Evolutionary conservation across 2,888 invertebrate species (phyloP).

Genomic region (Hemicrepidius hirtus): DNA sequence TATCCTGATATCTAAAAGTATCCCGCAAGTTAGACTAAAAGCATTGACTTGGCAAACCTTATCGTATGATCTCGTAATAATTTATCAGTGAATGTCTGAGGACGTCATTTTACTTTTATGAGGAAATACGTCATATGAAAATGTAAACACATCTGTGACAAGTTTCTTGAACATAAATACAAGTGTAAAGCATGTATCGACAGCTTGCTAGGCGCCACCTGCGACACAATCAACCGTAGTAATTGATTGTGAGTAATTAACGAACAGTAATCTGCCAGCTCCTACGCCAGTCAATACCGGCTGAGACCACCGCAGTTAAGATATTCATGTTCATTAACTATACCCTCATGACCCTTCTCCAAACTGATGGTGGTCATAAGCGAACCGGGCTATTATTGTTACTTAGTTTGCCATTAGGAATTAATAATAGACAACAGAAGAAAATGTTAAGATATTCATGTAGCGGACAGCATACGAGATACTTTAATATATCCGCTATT

Average conservation of each 20-base stretch:
- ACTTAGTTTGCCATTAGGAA: slow-evolving; percentile 3
- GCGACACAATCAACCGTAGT: slow-evolving; percentile 58
- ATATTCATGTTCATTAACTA: slow-evolving; percentile 62
- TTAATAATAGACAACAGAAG: background rate
- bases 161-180: slow-evolving; percentile 38
- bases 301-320: slow-evolving; percentile 65
- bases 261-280: slow-evolving; percentile 63
- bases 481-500: no score
- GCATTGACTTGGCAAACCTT: slow-evolving; percentile 6
- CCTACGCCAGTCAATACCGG: slow-evolving; percentile 62
- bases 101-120: slow-evolving; percentile 33
- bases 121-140: slow-evolving; percentile 28
- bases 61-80: slow-evolving; percentile 17
- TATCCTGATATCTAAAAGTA: background rate
- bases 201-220: slow-evolving; percentile 52
- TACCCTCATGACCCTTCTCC: slow-evolving; percentile 63
- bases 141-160: slow-evolving; percentile 42
- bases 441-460: no score
- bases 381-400: slow-evolving; percentile 9
- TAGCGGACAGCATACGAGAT: no score
- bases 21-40: slow-evolving; percentile 16
- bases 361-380: slow-evolving; percentile 53
- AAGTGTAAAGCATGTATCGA: slow-evolving; percentile 43
- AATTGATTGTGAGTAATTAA: slow-evolving; percentile 65
- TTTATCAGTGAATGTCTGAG: slow-evolving; percentile 24